Conservation (phyloP, 2,797 vertebrate species). For the Microchirus variegatus region DNA sequence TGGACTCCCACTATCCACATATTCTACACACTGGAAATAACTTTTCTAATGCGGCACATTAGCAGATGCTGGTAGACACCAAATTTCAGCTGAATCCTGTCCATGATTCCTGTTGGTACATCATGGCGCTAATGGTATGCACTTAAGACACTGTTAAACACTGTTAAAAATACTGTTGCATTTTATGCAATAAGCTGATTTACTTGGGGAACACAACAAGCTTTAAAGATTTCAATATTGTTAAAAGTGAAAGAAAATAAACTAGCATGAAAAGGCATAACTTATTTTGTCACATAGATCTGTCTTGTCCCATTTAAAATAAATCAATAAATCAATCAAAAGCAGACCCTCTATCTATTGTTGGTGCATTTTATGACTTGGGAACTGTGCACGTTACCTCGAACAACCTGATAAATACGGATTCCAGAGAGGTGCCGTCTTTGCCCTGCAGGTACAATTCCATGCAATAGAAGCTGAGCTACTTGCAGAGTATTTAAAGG, state of each 20-base stretch:
- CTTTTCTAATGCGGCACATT: conserved; percentile 68
- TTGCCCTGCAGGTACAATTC: conserved; percentile 41
- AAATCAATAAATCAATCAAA: no score
- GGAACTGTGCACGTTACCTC: conserved; percentile 37
- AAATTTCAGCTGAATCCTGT: conserved; percentile 39
- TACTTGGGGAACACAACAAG: conserved; percentile 12
- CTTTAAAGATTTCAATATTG: background rate
- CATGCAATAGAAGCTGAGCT: conserved; percentile 49
- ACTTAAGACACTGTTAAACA: conserved; percentile 11
- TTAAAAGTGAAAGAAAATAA: background rate
- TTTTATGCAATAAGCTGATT: conserved; percentile 30
- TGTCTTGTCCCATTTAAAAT: no score
- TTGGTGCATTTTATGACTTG: conserved; percentile 43
- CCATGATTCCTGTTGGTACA: conserved; percentile 24
- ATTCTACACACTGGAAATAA: conserved; percentile 66
- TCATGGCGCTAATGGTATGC: conserved; percentile 19
- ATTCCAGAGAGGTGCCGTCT: conserved; percentile 54
- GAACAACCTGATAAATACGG: conserved; percentile 51
- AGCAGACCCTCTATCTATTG: background rate
- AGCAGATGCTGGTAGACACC: conserved; percentile 57
- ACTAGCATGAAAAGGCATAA: background rate
- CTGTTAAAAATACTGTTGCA: conserved; percentile 2
- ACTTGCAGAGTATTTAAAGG: conserved; percentile 60
- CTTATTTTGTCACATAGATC: no score
- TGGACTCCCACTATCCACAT: conserved; percentile 62